Conservation (phyloP, 2,888 invertebrate genomes). For the Syrphus vitripennis region DNA sequence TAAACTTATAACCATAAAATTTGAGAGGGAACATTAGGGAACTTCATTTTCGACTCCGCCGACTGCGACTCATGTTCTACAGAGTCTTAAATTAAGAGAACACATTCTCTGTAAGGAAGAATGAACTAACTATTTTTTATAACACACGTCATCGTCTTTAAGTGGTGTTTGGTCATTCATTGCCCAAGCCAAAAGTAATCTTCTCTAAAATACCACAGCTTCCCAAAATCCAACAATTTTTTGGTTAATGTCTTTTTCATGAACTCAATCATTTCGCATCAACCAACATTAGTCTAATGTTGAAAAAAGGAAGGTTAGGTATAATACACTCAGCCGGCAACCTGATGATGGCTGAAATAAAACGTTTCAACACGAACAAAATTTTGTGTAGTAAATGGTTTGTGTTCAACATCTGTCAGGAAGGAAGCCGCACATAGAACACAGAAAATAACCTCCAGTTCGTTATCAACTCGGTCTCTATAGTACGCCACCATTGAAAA, state of each 20-base stretch:
- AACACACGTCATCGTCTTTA: too few relatives aligned
- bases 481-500: background rate
- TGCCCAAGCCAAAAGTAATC: slow-evolving; percentile 10
- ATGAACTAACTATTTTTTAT: too few relatives aligned
- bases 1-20: too few relatives aligned
- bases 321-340: background rate
- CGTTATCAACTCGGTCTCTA: background rate
- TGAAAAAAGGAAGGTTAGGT: too few relatives aligned
- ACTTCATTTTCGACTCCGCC: too few relatives aligned
- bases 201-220: background rate
- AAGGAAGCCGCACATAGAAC: background rate
- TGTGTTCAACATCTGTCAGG: background rate
- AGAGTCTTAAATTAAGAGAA: too few relatives aligned
- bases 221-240: background rate
- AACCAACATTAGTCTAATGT: background rate
- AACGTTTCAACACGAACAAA: background rate
- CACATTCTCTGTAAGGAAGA: too few relatives aligned
- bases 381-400: background rate
- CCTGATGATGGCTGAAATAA: background rate
- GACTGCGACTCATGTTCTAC: too few relatives aligned
- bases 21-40: too few relatives aligned
- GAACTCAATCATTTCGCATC: background rate
- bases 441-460: background rate
- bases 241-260: slow-evolving; percentile 17
- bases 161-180: background rate